A percentile compares a stretch with the other conserved stretches of the same genome.
Conservation (phyloP, 1,140 invertebrate genomes). For the Vanessa atalanta region DNA sequence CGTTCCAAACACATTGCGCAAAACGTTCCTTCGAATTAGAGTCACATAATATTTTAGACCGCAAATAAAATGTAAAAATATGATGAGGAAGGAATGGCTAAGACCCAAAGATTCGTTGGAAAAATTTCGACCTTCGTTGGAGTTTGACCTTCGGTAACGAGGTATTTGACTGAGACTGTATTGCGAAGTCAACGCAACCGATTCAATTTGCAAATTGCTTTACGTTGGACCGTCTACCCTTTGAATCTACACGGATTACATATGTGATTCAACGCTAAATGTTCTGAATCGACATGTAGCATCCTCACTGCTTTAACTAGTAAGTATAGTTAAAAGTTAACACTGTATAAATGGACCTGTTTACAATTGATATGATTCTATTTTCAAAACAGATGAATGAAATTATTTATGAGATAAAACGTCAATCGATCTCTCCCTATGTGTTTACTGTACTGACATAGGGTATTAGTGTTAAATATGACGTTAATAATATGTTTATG, state of each 20-base stretch:
- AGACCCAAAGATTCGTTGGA: not conserved
- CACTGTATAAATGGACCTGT: not conserved
- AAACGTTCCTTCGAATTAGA: too few species aligned
- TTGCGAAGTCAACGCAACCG: not conserved
- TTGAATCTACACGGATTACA: conserved; percentile 6
- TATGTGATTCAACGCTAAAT: conserved; percentile 2
- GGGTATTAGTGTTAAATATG: too few species aligned
- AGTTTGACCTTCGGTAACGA: not conserved
- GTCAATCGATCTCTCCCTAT: too few species aligned
- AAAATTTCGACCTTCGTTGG: not conserved
- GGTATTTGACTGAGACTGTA: not conserved
- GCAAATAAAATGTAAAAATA: not conserved
- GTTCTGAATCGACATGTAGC: not conserved
- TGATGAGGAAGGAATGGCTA: not conserved
- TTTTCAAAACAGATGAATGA: too few species aligned
- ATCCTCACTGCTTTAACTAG: not conserved
- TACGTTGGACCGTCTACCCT: not conserved
- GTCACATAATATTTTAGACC: not conserved
- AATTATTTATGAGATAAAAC: too few species aligned
- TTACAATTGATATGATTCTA: too few species aligned
- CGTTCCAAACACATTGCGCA: too few species aligned
- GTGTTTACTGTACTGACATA: too few species aligned
- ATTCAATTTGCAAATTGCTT: conserved; percentile 17
- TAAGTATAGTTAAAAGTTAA: not conserved
- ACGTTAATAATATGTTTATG: too few species aligned